Evolutionary conservation across 1,140 invertebrate genomes (phyloP).

Genomic region (Lepidostoma basale): DNA sequence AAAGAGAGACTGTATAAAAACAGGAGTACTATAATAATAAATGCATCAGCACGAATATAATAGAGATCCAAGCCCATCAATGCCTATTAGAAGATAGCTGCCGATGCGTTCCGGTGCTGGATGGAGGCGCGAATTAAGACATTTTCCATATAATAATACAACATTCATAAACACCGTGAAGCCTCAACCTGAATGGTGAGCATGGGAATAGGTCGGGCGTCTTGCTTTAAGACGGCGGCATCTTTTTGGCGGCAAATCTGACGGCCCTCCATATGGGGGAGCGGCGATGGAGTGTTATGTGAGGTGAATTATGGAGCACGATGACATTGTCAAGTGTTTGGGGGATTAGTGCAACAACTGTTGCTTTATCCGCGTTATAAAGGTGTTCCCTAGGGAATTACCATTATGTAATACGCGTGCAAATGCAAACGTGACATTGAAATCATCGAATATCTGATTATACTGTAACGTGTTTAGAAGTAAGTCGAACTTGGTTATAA

Average conservation of each 20-base stretch:
- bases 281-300: not conserved
- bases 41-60: no score
- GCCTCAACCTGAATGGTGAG: slow-evolving; percentile 16
- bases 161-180: slow-evolving; percentile 34
- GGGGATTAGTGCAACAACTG: not conserved
- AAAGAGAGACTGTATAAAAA: no score
- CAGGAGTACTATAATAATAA: no score
- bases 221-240: not conserved
- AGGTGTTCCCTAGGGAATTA: not conserved
- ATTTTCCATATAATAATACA: slow-evolving; percentile 43
- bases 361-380: no score
- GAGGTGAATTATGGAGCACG: slow-evolving; percentile 16
- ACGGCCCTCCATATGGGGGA: not conserved
- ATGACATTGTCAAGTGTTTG: slow-evolving; percentile 3
- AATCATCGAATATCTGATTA: no score
- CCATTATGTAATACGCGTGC: no score
- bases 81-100: slow-evolving; percentile 4
- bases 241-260: no score
- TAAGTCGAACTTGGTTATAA: no score
- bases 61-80: no score
- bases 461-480: no score
- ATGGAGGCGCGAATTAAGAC: slow-evolving; percentile 40
- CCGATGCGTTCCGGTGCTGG: slow-evolving; percentile 33
- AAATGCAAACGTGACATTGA: no score
- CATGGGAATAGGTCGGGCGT: not conserved